phyloP scores from a whole-genome alignment of 37 sponge, comb jelly and placozoan genomes.

The Crambe crambe region DNA sequence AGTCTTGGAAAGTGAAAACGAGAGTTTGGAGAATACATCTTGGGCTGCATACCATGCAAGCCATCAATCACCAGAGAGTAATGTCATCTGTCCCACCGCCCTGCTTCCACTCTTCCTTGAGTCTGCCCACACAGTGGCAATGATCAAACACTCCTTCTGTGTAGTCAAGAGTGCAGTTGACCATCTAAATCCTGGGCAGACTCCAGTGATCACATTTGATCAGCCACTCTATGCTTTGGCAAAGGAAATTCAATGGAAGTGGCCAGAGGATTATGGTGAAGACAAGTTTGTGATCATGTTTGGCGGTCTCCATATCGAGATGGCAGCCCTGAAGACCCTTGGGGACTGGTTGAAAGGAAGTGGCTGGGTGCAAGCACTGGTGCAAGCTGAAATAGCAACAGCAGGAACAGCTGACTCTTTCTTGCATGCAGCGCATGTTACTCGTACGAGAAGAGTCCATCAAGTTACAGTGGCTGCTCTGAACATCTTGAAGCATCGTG shows the following conservation, averaged over 20 bases:
- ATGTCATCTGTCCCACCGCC: not conserved
- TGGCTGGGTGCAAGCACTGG: conserved; percentile 43
- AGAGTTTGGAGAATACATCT: conserved; percentile 5
- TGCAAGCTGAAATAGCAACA: conserved; percentile 30
- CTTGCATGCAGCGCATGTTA: conserved; percentile 21
- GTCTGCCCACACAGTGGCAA: conserved; percentile 38
- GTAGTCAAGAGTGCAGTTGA: conserved; percentile 48
- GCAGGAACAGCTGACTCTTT: no score
- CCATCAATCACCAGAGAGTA: not conserved
- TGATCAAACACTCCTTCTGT: conserved; percentile 38
- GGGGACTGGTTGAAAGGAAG: conserved; percentile 32
- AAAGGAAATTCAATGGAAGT: conserved; percentile 20
- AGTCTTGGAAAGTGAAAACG: not conserved
- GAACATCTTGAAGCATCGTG: conserved; percentile 28
- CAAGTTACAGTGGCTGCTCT: conserved; percentile 32
- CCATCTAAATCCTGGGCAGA: conserved; percentile 36
- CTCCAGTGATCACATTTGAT: conserved; percentile 43
- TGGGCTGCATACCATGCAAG: conserved; percentile 42
- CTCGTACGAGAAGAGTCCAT: conserved; percentile 25
- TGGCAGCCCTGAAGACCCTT: conserved; percentile 25
- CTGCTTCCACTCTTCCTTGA: conserved; percentile 11
- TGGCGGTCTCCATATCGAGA: no score
- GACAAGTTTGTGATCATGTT: conserved; percentile 34
- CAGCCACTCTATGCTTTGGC: conserved; percentile 54
- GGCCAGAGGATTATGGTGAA: conserved; percentile 49